Base-by-base conservation (phyloP, 2,113 vertebrate species). In the Nothocercus nigrocapillus region DNA sequence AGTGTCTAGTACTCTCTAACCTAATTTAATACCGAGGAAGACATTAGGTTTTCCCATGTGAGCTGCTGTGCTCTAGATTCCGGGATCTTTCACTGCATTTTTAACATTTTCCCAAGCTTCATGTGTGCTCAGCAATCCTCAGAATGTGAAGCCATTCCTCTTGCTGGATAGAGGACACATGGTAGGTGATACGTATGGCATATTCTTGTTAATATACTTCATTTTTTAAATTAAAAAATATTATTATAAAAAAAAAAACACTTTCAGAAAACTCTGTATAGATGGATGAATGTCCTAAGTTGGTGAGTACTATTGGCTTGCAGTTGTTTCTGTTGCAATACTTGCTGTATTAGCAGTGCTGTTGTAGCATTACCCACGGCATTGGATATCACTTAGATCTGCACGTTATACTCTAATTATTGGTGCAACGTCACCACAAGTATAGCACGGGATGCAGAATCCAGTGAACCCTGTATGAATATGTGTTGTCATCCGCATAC, bases 401-500 rank as follows among this genome's bases (percentile, higher is more conserved):
- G 34, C 83, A 56, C 47, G 40, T 66, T 79, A 34, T 49, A 40
- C 84, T 86, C 45, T 90, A 24, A 49, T 81, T 93, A 75, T 20
- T 82, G 81, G 27, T 90, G 74, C 78, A 22, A 85, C 75, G 75
- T 95, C 62, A 47, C 85, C 81, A 78, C 86, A 58, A 93, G 32
- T 92, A 72, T 84, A 73, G 81, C 79, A 67, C 58, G 68, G 67
- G 34, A 70, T 93, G 77, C 77, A 79, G 86, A 76, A 93, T 90
- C 69, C 81, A 86, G 51, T 47, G 1, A 92, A 79, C 83, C 93
- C 51, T 82, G 77, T 81, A 59, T 90, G 94, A 95, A 88, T 92
- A 74, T 88, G 16, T 95, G 66, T 68, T 97, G 93, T 94, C 95
- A 96, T 94, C 93, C 62, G 68, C 86, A 93, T 58, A 64, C 56